Evolutionary conservation across 2,113 vertebrate genomes (phyloP), one percentile per base, ranked within the genome.

Genomic region (Ammospiza nelsoni): DNA sequence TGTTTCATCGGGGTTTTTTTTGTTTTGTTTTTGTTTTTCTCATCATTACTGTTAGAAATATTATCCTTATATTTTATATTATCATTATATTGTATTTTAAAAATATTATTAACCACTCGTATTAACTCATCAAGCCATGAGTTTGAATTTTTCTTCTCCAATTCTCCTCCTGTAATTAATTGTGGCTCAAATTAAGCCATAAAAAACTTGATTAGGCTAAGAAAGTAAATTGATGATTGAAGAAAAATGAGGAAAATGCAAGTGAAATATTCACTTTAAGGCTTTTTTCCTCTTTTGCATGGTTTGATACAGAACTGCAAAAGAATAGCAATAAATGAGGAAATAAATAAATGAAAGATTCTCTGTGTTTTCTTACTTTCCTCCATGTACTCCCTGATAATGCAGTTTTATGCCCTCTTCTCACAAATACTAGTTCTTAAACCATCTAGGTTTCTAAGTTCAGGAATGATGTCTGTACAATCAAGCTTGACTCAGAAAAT

Each of bases 381-480:
- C 7, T 51, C 9, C 11, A 12, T 24, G 3, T 59, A 46, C 12
- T 44, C 17, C 15, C 28, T 35, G 4, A 8, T 58, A 61, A 31
- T 6, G 52, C 43, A 49, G 11, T n/a, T 87, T 71, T 29, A 28
- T 52, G 5, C 2, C 11, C 4, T 62, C 3, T 43, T 87, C 49
- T 78, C 7, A 62, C 4, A 58, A 62, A 48, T 6, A 49, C 0
- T 9, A 37, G 4, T 31, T 81, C 31, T 68, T 77, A 46, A 77
- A 73, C 9, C 7, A 35, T 8, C 11, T 65, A 29, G 9, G 6
- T 41, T 5, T 68, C 17, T 35, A 33, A 29, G 21, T 51, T 77
- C 9, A 57, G 16, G 20, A 66, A 31, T 6, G 44, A 13, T 51
- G 3, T 51, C 20, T n/a, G 49, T 37, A 63, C 2, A 1, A 0